Base-by-base conservation (phyloP, 1,140 invertebrate genomes). In the Eumeta japonica region DNA sequence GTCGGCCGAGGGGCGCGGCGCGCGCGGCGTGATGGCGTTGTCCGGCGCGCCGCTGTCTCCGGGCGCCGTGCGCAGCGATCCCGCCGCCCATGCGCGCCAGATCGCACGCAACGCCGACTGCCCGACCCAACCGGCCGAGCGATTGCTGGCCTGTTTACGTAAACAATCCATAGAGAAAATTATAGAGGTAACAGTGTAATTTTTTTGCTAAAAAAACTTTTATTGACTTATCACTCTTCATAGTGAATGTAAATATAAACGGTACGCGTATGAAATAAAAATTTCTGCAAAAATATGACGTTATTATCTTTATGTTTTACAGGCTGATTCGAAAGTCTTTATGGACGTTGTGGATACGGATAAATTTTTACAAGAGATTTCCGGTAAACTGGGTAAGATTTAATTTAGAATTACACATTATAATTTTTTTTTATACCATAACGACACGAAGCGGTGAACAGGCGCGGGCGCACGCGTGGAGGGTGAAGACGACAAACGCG, bases 1-100 rank as follows among this genome's bases (percentile, higher is more conserved):
- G 46, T 83, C 82, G 3, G 48, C 53, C 3, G 62, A 67, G 46
- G 63, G 59, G 2, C 56, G 62, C 3, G 53, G 44, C 5, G 56
- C 83, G 1, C 77, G 73, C 14, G 82, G 83, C 4, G 70, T 86
- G 3, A 75, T 85, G 7, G 82, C 85, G 0, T 79, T 87, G 71
- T 86, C 84, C 12, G 86, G 86, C 2, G 78, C 82, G 2, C 72
- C 83, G 0, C 50, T 87, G 2, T 86, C 84, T 2, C 76, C 80
- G 13, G 85, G 83, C 50, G 80, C 83, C 0, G 50, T 85, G 1
- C 81, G 83, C 36, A 62, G 75, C 9, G 56, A 79, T 19, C 81
- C 83, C 2, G 48, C 38, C 1, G 48, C 62, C 16, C 78, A 80
- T 2, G 74, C 80, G 0, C 58, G 64, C 35, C 45, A 65, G 3